Base-by-base conservation (phyloP, 2,113 vertebrate genomes). In the Mystacornis crossleyi region DNA sequence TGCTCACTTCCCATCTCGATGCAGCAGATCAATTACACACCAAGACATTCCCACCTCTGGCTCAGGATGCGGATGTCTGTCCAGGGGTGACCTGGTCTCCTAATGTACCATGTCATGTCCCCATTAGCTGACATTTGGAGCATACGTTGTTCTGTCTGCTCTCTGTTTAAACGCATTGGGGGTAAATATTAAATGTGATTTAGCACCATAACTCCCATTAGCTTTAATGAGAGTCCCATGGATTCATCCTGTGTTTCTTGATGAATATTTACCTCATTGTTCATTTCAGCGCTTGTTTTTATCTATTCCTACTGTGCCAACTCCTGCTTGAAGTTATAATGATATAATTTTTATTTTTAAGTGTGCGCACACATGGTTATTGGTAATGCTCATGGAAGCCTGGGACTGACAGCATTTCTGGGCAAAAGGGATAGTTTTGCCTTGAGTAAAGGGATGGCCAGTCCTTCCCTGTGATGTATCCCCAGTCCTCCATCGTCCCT, bases 251-350 rank as follows among this genome's bases (percentile, higher is more conserved):
- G 93, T 60, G 86, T 71, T 92, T 95, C 92, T 53, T 92, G 93
- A 97, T 96, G 95, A 95, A 81, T 89, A 97, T 97, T 97, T 95
- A 97, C 97, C 94, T 86, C 97, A 79, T 81, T 95, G 96, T 65
- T 81, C 95, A 94, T 95, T 92, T 93, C 61, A 61, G 72, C 0
- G 0, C 90, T 96, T 53, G 2, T 74, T 96, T 97, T 88, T 95
- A 92, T 95, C 88, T 86, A 28, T 62, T 93, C 95, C 93, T 94
- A 97, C 97, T 97, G 96, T 97, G 97, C 97, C 80, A 94, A 92
- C 78, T 95, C 91, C 91, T 94, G 97, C 96, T 92, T 96, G 95
- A 96, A 79, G 95, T 94, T 96, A 61, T 93, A 97, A 92, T 88
- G 93, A 69, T 73, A 51, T 29, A 29, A 95, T 97, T 97, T 97